Evolutionary conservation across 2,888 invertebrate genomes (phyloP), one percentile per base, ranked within the genome.

Genomic region (Meghimatium bilineatum): DNA sequence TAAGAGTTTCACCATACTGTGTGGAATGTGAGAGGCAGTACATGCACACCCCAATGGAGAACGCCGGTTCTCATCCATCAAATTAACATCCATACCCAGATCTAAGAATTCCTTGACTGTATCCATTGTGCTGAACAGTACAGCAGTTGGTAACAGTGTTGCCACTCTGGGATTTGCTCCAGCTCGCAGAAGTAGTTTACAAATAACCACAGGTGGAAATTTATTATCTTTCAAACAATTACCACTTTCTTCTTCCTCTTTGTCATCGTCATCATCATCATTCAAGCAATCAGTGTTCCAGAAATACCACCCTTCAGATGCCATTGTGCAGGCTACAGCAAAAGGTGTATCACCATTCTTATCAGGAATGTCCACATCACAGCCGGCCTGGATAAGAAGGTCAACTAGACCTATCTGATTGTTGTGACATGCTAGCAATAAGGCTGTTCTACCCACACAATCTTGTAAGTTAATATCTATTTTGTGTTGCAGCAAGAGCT

Each of bases 61-160:
- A 60, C 92, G 89, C 87, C 90, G 88, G 81, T 90, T 90, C 82
- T 91, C 90, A 85, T 92, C 92, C 80, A 91, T 84, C 89, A 90
- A 89, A 82, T 92, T 92, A 6, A 92, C 89, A 84, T 91, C 90
- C 92, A 92, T 92, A 6, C 91, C 91, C 23, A 90, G 86, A 44
- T 89, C 88, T 49, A 92, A 84, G 12, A 92, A 86, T 74, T 91
- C 90, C 80, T 88, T 87, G 10, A 91, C 90, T 23, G 90, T 86
- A 67, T 87, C 87, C 20, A 87, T 85, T 66, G 90, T 89, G 36
- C 90, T 89, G 52, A 89, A 89, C 80, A 91, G 90, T 0, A 92
- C 90, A 26, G 91, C 92, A 17, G 91, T 87, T 1, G 92, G 92
- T 23, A 92, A 85, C 36, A 91, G 85, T 1, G 92, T 92, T n/a